Conservation (phyloP, 2,888 invertebrate species). For the Anagyrus pseudococci region DNA sequence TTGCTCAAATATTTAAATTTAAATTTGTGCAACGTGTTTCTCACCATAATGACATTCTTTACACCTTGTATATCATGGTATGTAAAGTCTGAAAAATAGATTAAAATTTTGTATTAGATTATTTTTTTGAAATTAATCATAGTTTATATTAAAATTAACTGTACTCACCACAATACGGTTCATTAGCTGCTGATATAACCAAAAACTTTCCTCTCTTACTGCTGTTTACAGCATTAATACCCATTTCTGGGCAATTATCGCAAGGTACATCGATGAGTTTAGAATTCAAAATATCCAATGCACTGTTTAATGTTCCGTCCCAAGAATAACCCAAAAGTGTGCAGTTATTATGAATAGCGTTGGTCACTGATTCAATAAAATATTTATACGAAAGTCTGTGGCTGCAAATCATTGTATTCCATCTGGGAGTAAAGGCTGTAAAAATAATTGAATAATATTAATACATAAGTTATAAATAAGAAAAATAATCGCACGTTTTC, state of each 20-base stretch:
- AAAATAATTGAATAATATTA: background rate
- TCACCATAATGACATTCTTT: background rate
- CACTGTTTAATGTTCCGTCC: constrained; percentile 29
- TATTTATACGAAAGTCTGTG: constrained; percentile 68
- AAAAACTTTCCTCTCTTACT: constrained; percentile 19
- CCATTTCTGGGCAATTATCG: constrained; percentile 24
- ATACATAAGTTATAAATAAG: background rate
- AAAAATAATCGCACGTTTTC: too few species aligned
- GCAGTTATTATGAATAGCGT: background rate
- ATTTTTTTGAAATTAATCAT: background rate
- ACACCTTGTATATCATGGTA: background rate
- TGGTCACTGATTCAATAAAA: constrained; percentile 65
- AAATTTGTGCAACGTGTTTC: background rate
- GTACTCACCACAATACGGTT: constrained; percentile 25
- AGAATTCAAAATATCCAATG: constrained; percentile 2
- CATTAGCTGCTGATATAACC: constrained; percentile 11
- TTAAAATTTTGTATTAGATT: too few species aligned
- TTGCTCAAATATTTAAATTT: background rate
- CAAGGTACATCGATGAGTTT: background rate
- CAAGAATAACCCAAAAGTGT: constrained; percentile 17
- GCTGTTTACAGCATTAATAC: constrained; percentile 15
- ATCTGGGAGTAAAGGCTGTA: constrained; percentile 5
- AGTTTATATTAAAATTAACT: background rate
- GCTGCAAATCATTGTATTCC: constrained; percentile 65
- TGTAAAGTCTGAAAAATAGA: background rate